Evolutionary conservation across 1,140 invertebrate species (phyloP).

Genomic region (Acyrthosiphon pisum): DNA sequence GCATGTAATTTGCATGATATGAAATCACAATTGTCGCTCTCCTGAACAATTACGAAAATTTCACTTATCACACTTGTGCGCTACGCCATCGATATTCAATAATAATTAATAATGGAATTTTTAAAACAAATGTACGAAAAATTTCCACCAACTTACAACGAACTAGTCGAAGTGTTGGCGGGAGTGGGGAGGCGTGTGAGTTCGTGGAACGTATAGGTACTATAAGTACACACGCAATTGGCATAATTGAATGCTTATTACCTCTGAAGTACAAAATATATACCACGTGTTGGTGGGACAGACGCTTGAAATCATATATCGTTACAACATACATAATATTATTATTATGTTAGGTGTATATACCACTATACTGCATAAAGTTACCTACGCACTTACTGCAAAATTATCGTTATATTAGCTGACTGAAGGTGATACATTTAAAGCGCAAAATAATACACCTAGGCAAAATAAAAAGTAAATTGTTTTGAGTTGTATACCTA

Average conservation of each 20-base stretch:
- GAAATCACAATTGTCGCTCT: too few species aligned
- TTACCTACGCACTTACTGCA: neutral
- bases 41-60: too few species aligned
- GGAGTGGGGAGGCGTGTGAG: neutral
- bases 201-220: neutral
- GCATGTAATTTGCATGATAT: too few species aligned
- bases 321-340: neutral
- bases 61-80: too few species aligned
- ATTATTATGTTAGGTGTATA: neutral
- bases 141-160: neutral
- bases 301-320: neutral
- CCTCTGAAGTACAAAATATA: neutral
- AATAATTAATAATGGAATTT: neutral
- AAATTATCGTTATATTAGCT: neutral
- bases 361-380: neutral
- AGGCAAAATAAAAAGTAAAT: neutral
- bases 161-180: neutral
- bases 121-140: neutral
- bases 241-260: neutral
- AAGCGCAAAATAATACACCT: neutral
- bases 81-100: too few species aligned
- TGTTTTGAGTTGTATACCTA: neutral
- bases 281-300: neutral
- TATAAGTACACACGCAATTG: neutral
- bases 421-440: neutral